Percentiles rank a stretch among this genome's conserved stretches.
Conservation (phyloP, 2,113 vertebrate species). For the Litocranius walleri region DNA sequence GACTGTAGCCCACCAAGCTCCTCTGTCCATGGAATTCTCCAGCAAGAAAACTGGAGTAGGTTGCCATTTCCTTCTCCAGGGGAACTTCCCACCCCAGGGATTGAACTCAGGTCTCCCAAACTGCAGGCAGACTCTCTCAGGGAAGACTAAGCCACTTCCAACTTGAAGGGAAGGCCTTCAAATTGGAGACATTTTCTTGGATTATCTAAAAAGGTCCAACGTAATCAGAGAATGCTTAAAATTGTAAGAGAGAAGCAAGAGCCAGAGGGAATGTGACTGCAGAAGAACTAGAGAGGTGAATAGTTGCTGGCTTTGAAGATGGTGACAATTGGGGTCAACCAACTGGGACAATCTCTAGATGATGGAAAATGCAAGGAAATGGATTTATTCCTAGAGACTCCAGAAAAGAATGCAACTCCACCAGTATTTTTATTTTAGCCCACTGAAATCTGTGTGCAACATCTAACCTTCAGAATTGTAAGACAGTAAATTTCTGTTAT, state of each 20-base stretch:
- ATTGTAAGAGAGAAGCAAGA: neutral
- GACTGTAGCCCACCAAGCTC: neutral
- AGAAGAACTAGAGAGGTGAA: neutral
- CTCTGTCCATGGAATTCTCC: neutral
- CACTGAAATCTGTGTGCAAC: neutral
- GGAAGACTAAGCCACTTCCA: neutral
- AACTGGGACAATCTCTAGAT: neutral
- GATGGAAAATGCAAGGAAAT: neutral
- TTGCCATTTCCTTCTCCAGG: neutral
- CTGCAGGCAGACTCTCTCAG: neutral
- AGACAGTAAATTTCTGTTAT: neutral
- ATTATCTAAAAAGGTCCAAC: neutral
- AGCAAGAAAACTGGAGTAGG: neutral
- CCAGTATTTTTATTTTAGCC: neutral
- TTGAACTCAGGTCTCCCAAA: neutral
- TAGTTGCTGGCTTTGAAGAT: neutral
- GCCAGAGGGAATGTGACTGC: fast-evolving
- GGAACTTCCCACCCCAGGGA: fast-evolving
- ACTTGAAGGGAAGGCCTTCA: neutral
- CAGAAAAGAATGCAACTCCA: neutral
- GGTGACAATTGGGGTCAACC: neutral
- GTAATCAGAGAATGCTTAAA: neutral
- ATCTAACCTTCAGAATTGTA: neutral
- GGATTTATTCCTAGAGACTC: neutral
- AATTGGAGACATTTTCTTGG: neutral